Evolutionary conservation across 2,888 invertebrate genomes (phyloP).

Genomic region (Chymomyza procnemis): DNA sequence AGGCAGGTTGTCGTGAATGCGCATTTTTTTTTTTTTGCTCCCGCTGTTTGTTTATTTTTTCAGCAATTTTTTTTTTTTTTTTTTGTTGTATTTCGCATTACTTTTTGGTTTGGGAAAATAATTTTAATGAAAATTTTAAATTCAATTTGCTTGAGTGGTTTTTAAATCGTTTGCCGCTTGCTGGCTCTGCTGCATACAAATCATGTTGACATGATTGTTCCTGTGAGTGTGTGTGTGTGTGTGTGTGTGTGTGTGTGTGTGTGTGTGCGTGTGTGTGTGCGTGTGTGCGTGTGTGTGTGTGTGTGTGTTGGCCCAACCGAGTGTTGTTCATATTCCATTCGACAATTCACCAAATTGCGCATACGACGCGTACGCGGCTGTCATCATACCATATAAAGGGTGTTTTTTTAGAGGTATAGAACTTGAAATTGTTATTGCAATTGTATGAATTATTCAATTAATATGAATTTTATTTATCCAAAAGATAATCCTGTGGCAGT

Average conservation of each 20-base stretch:
- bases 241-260: slow-evolving; percentile 18
- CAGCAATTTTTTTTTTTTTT: not conserved
- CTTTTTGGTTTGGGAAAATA: slow-evolving; percentile 9
- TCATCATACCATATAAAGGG: too few relatives aligned
- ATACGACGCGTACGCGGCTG: not conserved
- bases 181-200: not conserved
- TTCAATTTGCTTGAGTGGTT: slow-evolving; percentile 62
- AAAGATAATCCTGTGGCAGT: too few relatives aligned
- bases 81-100: not conserved
- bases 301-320: not conserved
- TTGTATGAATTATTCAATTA: too few relatives aligned
- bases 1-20: not conserved
- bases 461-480: too few relatives aligned
- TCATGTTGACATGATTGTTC: not conserved
- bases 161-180: slow-evolving; percentile 30
- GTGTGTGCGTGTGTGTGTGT: not conserved
- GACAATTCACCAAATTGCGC: not conserved
- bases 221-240: not conserved
- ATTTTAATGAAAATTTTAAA: slow-evolving; percentile 55
- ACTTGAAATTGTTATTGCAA: too few relatives aligned
- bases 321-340: not conserved
- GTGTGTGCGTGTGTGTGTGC: not conserved
- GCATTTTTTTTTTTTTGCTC: not conserved
- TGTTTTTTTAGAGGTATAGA: too few relatives aligned
- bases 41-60: not conserved